Conservation (phyloP, 2,113 vertebrate genomes). For the Pedionomus torquatus region DNA sequence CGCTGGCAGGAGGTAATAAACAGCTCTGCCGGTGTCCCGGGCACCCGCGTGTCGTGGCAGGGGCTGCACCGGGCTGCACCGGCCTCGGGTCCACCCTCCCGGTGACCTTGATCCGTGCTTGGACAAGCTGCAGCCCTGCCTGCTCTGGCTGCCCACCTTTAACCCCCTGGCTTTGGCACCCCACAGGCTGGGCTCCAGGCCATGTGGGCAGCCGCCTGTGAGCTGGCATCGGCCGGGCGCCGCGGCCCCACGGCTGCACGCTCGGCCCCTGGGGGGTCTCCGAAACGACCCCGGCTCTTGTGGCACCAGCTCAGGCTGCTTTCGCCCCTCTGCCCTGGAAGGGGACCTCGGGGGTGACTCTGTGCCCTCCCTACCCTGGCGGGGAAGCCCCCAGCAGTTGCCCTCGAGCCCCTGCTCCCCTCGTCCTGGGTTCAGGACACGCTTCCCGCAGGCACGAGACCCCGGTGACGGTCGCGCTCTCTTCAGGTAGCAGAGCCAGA, state of each 20-base stretch:
- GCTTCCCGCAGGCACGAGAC: rapidly evolving
- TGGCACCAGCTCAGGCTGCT: neutral
- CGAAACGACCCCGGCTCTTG: rapidly evolving
- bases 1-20: neutral
- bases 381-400: neutral
- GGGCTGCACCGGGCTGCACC: rapidly evolving
- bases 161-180: neutral
- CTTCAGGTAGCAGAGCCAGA: slow-evolving; percentile 90
- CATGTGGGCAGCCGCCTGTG: neutral
- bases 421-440: neutral
- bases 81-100: rapidly evolving
- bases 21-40: neutral
- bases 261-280: too few relatives aligned
- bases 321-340: neutral
- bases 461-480: rapidly evolving
- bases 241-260: rapidly evolving
- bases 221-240: neutral
- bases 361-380: neutral
- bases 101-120: neutral
- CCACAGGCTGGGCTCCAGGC: neutral
- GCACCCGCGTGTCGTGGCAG: neutral
- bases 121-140: neutral
- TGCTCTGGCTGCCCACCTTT: neutral
- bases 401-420: neutral
- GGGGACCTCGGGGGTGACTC: rapidly evolving